These are phyloP conservation scores for Drosophila watanabei DNA, from an alignment of 1,140 invertebrate genomes.

Conservation along the genomic window DNA sequence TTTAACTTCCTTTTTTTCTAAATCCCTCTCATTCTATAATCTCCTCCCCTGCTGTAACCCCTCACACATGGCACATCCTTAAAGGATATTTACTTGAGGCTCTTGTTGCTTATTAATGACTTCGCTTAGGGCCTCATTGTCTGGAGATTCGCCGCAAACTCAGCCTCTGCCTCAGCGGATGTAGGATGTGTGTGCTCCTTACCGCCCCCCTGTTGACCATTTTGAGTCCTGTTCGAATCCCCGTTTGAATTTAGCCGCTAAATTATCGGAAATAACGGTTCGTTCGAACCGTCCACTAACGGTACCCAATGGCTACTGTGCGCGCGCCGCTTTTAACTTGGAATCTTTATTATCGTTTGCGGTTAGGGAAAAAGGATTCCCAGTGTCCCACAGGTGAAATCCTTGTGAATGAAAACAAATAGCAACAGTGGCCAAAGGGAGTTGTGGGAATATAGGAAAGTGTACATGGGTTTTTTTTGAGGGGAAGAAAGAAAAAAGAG, in stretches of 20 bases:
- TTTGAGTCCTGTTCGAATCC: conserved; percentile 31
- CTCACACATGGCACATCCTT: conserved; percentile 64
- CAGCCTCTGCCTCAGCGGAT: conserved; percentile 6
- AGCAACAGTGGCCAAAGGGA: conserved; percentile 19
- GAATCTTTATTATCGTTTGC: conserved; percentile 72
- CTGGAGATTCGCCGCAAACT: conserved; percentile 45
- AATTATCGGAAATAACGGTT: conserved; percentile 80
- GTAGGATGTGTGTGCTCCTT: conserved; percentile 53
- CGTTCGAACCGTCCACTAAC: conserved; percentile 60
- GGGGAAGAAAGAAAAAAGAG: neutral
- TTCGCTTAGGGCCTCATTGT: conserved; percentile 55
- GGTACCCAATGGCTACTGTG: conserved; percentile 75
- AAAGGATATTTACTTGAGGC: conserved; percentile 81
- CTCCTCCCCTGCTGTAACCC: conserved; percentile 13
- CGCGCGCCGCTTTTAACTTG: conserved; percentile 59
- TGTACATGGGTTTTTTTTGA: neutral
- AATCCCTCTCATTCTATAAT: neutral
- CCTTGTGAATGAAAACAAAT: conserved; percentile 47
- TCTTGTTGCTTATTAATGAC: conserved; percentile 78
- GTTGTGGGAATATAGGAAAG: conserved; percentile 4
- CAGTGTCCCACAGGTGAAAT: conserved; percentile 56
- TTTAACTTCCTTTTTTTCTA: too few species aligned
- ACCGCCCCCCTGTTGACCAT: conserved; percentile 55
- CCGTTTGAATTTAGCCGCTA: conserved; percentile 68
- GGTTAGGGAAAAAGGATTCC: conserved; percentile 34